Base-by-base conservation (phyloP, 2,113 vertebrate genomes). In the Setophaga coronata region DNA sequence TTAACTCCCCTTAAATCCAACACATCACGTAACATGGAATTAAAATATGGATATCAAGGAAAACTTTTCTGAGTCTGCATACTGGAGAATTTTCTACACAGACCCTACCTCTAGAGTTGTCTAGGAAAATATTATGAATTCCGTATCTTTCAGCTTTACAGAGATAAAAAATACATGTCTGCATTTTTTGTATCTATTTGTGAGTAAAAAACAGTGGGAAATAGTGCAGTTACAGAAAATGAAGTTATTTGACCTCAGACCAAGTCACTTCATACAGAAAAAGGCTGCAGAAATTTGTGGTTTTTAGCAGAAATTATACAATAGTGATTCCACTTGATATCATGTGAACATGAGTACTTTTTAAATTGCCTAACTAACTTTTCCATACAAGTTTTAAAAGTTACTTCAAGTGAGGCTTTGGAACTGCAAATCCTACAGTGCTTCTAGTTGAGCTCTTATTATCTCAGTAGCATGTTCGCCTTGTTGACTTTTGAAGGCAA, bases 41-140 rank as follows among this genome's bases (percentile, higher is more conserved):
- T 38, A 33, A 80, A 78, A 58, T 14, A 33, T 6, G 34, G 7
- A 28, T 14, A 69, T 16, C 8, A 73, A 1, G 21, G 13, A 80
- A 67, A 34, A 47, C 3, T 62, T 56, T 70, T 66, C 19, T 57
- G 17, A 58, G 19, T 19, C 31, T 54, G 12, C 12, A 50, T 23
- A 28, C 1, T 1, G 12, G 2, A 51, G 18, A 25, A 25, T 14
- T 66, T 72, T n/a, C 51, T 16, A 12, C 8, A 11, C 1, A 57
- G 26, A 54, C 6, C 3, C 14, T 58, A n/a, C 8, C 25, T 79
- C 25, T 62, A 36, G 7, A 57, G 6, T 3, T 66, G 23, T 56
- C 40, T 9, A 33, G 14, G 13, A 76, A 65, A 48, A 18, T 16
- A 40, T 4, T 31, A 34, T 12, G 18, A 34, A 48, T 15, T 47